These are phyloP conservation scores for Lithophane semibrunnea DNA, from an alignment of 2,888 invertebrate genomes.

Conservation along the genomic window DNA sequence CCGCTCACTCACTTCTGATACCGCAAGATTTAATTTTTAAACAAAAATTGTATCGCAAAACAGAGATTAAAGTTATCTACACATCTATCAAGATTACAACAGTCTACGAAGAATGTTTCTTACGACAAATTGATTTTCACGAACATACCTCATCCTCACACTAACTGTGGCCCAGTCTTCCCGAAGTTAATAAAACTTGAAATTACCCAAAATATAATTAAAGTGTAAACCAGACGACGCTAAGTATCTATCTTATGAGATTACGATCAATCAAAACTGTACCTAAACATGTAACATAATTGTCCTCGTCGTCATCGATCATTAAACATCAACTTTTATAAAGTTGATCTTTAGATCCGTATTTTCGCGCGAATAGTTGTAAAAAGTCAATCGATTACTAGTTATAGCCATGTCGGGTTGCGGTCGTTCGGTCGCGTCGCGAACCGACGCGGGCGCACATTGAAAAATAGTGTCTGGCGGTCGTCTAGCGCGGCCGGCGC, in stretches of 20 bases:
- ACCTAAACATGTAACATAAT: conserved; percentile 12
- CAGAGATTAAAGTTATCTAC: neutral
- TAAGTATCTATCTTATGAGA: conserved; percentile 35
- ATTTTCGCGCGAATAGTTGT: conserved; percentile 56
- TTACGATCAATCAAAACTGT: conserved; percentile 57
- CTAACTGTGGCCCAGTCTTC: conserved; percentile 10
- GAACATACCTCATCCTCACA: conserved; percentile 7
- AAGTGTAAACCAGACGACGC: conserved; percentile 25
- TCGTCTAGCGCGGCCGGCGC: conserved; percentile 76
- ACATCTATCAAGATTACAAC: neutral
- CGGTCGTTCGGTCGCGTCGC: conserved; percentile 62
- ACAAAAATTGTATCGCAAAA: neutral
- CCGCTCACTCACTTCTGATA: neutral
- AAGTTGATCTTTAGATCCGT: conserved; percentile 41
- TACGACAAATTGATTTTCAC: conserved; percentile 27
- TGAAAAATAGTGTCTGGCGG: conserved; percentile 84
- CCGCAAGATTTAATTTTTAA: neutral
- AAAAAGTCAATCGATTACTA: conserved; percentile 62
- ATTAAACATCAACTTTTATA: conserved; percentile 40
- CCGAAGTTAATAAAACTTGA: conserved; percentile 51
- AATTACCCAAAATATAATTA: conserved; percentile 36
- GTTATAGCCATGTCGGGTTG: conserved; percentile 69
- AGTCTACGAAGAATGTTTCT: conserved; percentile 4
- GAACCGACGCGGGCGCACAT: conserved; percentile 69
- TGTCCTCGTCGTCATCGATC: conserved; percentile 46